Conservation (phyloP, 2,113 vertebrate species). For the Gadus macrocephalus region DNA sequence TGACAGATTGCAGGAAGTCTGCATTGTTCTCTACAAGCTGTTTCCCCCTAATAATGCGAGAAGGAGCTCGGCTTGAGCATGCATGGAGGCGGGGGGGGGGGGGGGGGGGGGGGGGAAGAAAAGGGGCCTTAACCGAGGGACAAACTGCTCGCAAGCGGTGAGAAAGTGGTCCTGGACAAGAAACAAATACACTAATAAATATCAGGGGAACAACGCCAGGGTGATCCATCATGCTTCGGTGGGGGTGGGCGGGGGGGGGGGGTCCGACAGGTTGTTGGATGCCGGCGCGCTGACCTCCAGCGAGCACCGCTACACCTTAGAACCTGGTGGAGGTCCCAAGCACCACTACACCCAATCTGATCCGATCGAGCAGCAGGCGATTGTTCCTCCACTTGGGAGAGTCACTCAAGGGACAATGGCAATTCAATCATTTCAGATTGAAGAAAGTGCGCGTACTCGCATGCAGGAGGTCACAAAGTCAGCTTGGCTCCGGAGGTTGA, state of each 20-base stretch:
- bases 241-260: slow-evolving; percentile 4
- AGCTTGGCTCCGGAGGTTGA: no score
- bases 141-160: slow-evolving; percentile 41
- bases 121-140: slow-evolving; percentile 30
- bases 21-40: slow-evolving; percentile 66
- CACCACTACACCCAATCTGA: slow-evolving; percentile 58
- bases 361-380: slow-evolving; percentile 11
- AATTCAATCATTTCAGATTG: slow-evolving; percentile 11
- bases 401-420: slow-evolving; percentile 21
- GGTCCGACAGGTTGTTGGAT: slow-evolving; percentile 49
- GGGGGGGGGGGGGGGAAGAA: not conserved
- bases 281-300: slow-evolving; percentile 34
- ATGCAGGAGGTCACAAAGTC: not conserved
- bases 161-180: slow-evolving; percentile 45
- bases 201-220: slow-evolving; percentile 41
- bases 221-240: slow-evolving; percentile 49
- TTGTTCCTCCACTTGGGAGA: slow-evolving; percentile 37
- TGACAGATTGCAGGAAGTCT: slow-evolving; percentile 60
- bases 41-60: slow-evolving; percentile 53
- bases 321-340: slow-evolving; percentile 46
- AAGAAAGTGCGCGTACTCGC: not conserved
- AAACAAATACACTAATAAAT: slow-evolving; percentile 56
- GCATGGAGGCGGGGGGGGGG: not conserved
- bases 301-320: slow-evolving; percentile 29
- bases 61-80: slow-evolving; percentile 16